Evolutionary conservation across 1,140 invertebrate species (phyloP).

Genomic region (Conus ventricosus): DNA sequence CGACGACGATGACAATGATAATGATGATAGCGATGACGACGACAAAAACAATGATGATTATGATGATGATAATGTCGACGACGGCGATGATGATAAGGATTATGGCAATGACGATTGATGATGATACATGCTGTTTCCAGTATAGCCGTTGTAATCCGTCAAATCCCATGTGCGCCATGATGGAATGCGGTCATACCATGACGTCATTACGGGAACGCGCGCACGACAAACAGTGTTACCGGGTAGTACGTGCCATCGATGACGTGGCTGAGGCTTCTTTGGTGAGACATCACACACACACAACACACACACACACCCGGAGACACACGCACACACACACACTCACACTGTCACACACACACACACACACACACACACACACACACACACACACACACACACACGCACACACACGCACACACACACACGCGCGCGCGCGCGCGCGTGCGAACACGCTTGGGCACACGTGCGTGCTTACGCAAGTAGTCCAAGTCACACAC

Average conservation of each 20-base stretch:
- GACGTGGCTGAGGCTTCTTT: constrained; percentile 13
- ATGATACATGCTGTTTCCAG: neutral
- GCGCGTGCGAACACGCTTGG: neutral
- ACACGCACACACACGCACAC: neutral
- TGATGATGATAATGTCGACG: constrained; percentile 32
- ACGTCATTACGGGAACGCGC: constrained; percentile 21
- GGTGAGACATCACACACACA: neutral
- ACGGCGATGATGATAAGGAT: constrained; percentile 44
- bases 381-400: neutral
- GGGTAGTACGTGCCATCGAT: neutral
- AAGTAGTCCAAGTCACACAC: too few species aligned
- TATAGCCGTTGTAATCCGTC: neutral
- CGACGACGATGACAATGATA: too few species aligned
- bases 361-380: too few species aligned
- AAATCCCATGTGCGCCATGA: constrained; percentile 27
- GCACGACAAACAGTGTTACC: constrained; percentile 18
- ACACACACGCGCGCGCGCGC: neutral
- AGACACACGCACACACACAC: neutral
- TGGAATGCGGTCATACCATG: constrained; percentile 18
- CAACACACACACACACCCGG: neutral
- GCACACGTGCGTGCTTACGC: neutral
- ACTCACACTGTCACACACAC: neutral
- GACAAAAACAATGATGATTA: neutral
- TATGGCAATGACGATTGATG: constrained; percentile 46
- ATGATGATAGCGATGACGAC: neutral